A percentile compares a stretch with the other conserved stretches of the same genome.
These are phyloP conservation scores for Chrysochloris asiatica DNA, from an alignment of 2,113 vertebrate species.

Conservation along the genomic window DNA sequence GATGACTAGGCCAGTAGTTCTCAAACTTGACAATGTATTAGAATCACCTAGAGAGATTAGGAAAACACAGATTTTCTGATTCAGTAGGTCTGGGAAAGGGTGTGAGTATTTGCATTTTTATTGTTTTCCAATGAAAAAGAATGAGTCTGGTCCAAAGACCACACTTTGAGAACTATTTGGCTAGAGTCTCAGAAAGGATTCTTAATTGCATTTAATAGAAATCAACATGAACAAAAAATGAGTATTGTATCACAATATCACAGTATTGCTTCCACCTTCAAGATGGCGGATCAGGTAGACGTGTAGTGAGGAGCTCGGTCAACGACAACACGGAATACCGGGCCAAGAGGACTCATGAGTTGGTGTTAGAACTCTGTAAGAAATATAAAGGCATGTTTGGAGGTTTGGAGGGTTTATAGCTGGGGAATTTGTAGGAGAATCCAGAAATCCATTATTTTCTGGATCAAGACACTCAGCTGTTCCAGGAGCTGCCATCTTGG, in stretches of 20 bases:
- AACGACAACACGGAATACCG: no score
- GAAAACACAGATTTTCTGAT: constrained; percentile 20
- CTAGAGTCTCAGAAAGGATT: background rate
- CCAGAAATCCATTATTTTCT: no score
- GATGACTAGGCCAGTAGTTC: background rate
- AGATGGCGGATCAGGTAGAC: no score
- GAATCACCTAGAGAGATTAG: background rate
- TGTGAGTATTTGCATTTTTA: background rate
- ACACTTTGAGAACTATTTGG: background rate
- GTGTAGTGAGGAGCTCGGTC: no score
- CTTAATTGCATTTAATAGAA: background rate
- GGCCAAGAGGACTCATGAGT: no score
- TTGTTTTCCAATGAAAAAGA: background rate
- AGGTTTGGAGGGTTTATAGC: no score
- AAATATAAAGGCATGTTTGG: no score
- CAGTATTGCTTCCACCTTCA: no score
- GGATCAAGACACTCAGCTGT: no score
- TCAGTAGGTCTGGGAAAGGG: background rate
- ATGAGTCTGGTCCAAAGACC: background rate
- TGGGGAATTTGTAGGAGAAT: no score
- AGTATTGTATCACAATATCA: background rate
- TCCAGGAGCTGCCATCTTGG: no score
- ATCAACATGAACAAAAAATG: background rate
- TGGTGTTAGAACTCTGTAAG: no score
- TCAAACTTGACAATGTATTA: background rate